Base-by-base conservation (phyloP, 30 jellyfish, hydroid and myxozoan genomes). In the Hydractinia symbiolongicarpus region DNA sequence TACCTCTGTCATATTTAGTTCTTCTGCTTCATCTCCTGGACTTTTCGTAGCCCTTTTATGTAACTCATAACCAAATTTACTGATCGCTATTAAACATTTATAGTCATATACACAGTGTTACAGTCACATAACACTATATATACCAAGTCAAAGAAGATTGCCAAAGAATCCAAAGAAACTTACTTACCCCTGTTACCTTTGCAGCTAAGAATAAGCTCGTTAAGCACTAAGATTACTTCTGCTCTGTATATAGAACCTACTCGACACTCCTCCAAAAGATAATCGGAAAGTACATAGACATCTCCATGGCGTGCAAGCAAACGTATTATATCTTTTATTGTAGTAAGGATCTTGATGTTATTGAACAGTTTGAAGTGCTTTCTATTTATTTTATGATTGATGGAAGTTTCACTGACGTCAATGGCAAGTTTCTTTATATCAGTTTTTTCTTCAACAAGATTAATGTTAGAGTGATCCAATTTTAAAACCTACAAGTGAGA, bases 271-370 rank as follows among this genome's bases (percentile, higher is more conserved):
- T 93, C 98, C 79, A 93, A 50, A 16, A 84, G 94, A 83, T 79
- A 88, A 74, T 93, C 96, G n/a, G 88, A 69, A 14, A 93, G 70
- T 17, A 87, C 64, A 19, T 77, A 61, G n/a, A 79, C 53, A 67
- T 93, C 96, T 0, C 94, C 88, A 79, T 67, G 79, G 61, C 53
- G 64, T n/a, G 89, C 95, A 30, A 93, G 56, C 15, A 85, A 72
- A 11, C 30, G 75, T 73, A 89, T 77, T 10, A 93, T 79, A 61
- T 84, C 73, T 55, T 68, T 72, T 62, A 93, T 79, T 51, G 73
- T 53, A 55, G 64, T 54, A 4, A 77, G 53, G 15, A 93, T 77
- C 20, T 49, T 73, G 49, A 62, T 69, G 82, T 86, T 87, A 20
- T 81, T 82, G 73, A 86, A 78, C 50, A 75, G 81, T 61, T 87